Percentiles rank a stretch among this genome's conserved stretches.
phyloP scores from a whole-genome alignment of 2,113 vertebrate genomes.

The Prolemur simus region DNA sequence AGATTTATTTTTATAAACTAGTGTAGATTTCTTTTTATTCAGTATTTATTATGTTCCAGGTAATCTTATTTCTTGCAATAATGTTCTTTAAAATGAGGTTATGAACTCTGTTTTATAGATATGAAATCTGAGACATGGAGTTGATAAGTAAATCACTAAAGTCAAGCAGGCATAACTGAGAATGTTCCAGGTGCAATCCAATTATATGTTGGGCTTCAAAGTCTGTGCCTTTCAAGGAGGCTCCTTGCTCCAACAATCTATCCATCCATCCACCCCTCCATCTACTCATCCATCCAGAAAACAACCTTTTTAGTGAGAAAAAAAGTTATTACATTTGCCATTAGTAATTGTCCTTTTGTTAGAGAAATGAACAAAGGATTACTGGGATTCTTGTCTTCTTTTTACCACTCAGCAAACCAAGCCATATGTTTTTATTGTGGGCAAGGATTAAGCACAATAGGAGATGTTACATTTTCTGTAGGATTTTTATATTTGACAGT shows the following conservation, averaged over 20 bases:
- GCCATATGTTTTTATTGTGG: background rate
- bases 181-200: background rate
- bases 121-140: background rate
- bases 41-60: background rate
- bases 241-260: background rate
- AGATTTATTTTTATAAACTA: background rate
- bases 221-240: fast-evolving
- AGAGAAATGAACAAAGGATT: background rate
- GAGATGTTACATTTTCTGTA: background rate
- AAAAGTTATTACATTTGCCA: background rate
- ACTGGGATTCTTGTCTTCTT: background rate
- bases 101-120: background rate
- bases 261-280: background rate
- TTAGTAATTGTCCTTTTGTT: background rate
- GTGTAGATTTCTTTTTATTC: background rate
- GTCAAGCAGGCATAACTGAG: background rate
- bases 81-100: background rate
- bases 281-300: background rate
- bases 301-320: background rate
- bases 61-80: background rate
- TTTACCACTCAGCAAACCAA: background rate
- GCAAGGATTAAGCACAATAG: background rate
- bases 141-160: background rate
- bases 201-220: background rate
- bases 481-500: background rate